Evolutionary conservation across 2,797 vertebrate species (phyloP), one percentile per base, ranked within the genome.

Genomic region (Spinus olivaceus): DNA sequence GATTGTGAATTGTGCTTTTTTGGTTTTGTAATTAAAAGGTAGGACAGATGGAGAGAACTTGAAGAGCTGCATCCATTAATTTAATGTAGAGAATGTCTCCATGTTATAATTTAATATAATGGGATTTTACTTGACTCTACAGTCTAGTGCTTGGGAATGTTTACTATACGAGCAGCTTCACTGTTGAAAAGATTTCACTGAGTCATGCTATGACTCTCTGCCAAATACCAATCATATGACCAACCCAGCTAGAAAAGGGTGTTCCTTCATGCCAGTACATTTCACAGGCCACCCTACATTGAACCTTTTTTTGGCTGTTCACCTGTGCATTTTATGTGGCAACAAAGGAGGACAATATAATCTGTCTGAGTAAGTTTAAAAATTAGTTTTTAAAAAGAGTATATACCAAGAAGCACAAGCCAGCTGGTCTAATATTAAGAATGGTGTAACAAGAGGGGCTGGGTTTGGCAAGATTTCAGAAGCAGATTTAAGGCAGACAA

Each of bases 211-310:
- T 90, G 94, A 85, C 47, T 81, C 71, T 87, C 72, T 92, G 87
- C 94, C 81, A 94, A 83, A 65, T 94, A 88, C 93, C 95, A 74
- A 78, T 86, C 88, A 77, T 78, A 82, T 96, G 96, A 96, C 86
- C 80, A 79, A 12, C 67, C 66, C 81, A 70, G 61, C 74, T 77
- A 30, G 60, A 90, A 86, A 88, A 84, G 85, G 86, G 78, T 73
- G 91, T 95, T 96, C 90, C 94, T 95, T 81, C 84, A 15, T 90
- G 86, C 92, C 94, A 66, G 6, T 47, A 22, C 44, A 81, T 95
- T 94, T 96, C 86, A 86, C 66, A 64, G 76, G 92, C 87, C 86
- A 63, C 69, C 37, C 86, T 42, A 59, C 86, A 86, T 47, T 41
- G 80, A 94, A 77, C 65, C 84, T 76, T 81, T 88, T 88, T 81